A percentile compares a stretch with the other conserved stretches of the same genome.
Conservation (phyloP, 2,113 vertebrate species). For the Spilogale gracilis region DNA sequence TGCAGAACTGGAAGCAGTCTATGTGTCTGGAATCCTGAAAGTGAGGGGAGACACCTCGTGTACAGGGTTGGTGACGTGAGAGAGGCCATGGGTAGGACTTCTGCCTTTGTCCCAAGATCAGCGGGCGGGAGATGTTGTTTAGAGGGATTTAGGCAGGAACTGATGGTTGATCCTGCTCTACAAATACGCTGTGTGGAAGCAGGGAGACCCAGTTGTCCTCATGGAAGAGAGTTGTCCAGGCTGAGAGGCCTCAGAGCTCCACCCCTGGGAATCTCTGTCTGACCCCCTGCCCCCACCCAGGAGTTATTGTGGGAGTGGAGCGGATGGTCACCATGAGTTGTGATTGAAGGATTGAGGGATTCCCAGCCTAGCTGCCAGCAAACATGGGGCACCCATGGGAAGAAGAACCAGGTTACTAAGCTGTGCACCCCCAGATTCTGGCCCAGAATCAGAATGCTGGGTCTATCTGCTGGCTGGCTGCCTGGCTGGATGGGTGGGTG, state of each 20-base stretch:
- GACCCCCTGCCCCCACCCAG: neutral
- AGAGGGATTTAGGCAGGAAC: neutral
- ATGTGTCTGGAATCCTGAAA: neutral
- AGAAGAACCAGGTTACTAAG: neutral
- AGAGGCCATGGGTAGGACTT: neutral
- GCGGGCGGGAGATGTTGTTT: neutral
- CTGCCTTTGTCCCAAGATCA: neutral
- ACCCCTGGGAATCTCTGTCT: neutral
- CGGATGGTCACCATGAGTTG: neutral
- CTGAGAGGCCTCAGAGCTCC: neutral
- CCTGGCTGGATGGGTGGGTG: neutral
- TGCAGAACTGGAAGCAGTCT: neutral
- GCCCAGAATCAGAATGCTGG: neutral
- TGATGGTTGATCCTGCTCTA: neutral
- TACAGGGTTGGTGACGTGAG: neutral
- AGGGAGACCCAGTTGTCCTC: neutral
- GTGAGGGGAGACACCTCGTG: no score
- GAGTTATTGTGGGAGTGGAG: neutral
- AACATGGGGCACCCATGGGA: neutral
- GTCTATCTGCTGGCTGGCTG: neutral
- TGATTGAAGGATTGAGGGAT: neutral
- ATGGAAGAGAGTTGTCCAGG: neutral
- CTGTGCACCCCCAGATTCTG: neutral
- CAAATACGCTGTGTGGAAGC: neutral
- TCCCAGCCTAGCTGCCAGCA: neutral